phyloP scores from a whole-genome alignment of 92 coral and sea anemone genomes.

The Palythoa grandiflora region DNA sequence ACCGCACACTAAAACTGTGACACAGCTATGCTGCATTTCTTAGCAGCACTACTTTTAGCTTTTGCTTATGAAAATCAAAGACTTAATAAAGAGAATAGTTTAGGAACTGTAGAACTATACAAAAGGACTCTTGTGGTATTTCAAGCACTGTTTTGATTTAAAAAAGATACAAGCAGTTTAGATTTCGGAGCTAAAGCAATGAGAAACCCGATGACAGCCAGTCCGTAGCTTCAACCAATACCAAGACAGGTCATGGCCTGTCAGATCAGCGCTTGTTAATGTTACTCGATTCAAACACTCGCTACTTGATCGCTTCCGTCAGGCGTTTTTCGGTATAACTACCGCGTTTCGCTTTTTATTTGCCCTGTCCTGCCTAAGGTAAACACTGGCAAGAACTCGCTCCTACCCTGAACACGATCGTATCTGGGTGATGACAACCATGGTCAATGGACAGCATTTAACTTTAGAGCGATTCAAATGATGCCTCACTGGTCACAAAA shows the following conservation, averaged over 20 bases:
- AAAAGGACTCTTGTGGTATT: neutral
- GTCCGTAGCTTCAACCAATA: neutral
- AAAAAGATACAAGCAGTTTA: neutral
- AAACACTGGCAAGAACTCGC: neutral
- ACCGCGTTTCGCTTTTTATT: conserved; percentile 9
- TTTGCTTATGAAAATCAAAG: neutral
- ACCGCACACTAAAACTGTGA: neutral
- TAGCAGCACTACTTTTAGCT: neutral
- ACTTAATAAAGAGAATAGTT: neutral
- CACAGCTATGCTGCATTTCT: neutral
- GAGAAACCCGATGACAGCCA: conserved; percentile 16
- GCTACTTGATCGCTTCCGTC: conserved; percentile 46
- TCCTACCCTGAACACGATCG: neutral
- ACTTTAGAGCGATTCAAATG: conserved; percentile 21
- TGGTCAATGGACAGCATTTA: neutral
- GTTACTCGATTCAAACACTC: neutral
- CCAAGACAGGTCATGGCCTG: conserved; percentile 23
- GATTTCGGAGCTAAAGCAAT: neutral
- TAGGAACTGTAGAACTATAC: neutral
- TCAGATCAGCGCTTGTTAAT: conserved; percentile 29
- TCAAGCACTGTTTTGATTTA: neutral
- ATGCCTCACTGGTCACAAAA: conserved; percentile 36
- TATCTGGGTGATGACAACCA: conserved; percentile 1
- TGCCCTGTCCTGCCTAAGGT: conserved; percentile 28
- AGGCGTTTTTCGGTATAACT: neutral